Conservation (phyloP, 2,888 invertebrate species). For the Cecidostiba fungosa region DNA sequence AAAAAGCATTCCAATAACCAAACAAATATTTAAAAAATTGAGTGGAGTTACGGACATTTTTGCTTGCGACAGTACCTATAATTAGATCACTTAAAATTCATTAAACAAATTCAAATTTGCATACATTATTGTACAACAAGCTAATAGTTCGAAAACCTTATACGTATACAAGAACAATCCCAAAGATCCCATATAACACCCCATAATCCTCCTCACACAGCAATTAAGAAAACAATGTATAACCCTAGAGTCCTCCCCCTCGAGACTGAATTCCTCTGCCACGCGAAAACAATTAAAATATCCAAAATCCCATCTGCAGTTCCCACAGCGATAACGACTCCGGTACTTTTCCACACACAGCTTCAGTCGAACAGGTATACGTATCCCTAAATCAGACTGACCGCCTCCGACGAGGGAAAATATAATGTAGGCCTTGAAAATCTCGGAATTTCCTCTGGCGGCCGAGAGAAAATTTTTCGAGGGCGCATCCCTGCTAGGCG, state of each 20-base stretch:
- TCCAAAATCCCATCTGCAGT: background rate
- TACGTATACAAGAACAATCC: too few relatives aligned
- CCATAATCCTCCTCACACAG: background rate
- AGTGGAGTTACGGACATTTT: too few relatives aligned
- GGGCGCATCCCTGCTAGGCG: background rate
- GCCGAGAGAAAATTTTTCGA: background rate
- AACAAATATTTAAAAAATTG: too few relatives aligned
- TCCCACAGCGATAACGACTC: background rate
- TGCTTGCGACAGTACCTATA: too few relatives aligned
- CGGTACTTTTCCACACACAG: conserved; percentile 1
- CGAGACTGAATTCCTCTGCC: background rate
- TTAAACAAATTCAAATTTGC: too few relatives aligned
- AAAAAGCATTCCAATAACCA: too few relatives aligned
- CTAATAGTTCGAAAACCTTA: too few relatives aligned
- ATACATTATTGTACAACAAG: too few relatives aligned
- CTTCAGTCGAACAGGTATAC: background rate
- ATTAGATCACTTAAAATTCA: too few relatives aligned
- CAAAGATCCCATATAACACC: background rate
- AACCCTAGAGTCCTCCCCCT: background rate
- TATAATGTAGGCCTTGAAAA: background rate
- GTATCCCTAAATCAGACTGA: background rate
- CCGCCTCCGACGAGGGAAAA: background rate
- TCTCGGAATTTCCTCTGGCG: background rate
- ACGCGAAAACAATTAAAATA: conserved; percentile 6
- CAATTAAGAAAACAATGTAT: background rate